Percentiles rank a stretch among this genome's conserved stretches.
Evolutionary conservation across 2,113 vertebrate genomes (phyloP).

Genomic region (Pyrgilauda ruficollis): DNA sequence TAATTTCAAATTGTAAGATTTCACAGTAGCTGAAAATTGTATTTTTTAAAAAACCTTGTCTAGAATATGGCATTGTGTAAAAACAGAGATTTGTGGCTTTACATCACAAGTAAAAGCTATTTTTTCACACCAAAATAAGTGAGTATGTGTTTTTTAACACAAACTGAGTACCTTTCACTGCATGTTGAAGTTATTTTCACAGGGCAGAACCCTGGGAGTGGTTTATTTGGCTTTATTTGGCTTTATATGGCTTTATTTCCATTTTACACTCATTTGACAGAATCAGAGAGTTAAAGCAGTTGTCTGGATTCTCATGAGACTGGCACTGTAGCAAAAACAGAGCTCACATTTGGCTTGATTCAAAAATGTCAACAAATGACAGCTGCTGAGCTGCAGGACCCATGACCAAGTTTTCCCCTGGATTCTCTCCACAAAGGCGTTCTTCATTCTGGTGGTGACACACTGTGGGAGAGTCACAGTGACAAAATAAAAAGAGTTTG

Average conservation of each 20-base stretch:
- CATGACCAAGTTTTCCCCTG: not conserved
- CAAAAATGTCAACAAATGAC: not conserved
- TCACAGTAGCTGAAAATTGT: not conserved
- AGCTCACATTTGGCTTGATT: not conserved
- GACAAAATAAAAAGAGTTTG: slow-evolving; percentile 26
- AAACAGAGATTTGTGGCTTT: not conserved
- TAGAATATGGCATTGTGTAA: not conserved
- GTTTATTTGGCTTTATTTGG: too few species aligned
- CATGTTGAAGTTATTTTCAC: not conserved
- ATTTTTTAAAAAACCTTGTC: not conserved
- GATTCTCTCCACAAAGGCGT: not conserved
- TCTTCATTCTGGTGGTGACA: slow-evolving; percentile 7
- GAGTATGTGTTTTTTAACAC: not conserved
- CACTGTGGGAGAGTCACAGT: not conserved
- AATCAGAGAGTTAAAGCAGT: not conserved
- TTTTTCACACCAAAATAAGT: not conserved
- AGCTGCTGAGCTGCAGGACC: not conserved
- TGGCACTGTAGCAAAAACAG: not conserved
- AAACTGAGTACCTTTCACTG: not conserved
- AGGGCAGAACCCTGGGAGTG: not conserved
- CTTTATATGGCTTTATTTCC: too few species aligned
- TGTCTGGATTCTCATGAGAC: not conserved
- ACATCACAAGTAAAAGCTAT: not conserved
- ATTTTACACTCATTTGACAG: not conserved
- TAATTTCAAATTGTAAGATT: not conserved